Base-by-base conservation (phyloP, 2,113 vertebrate genomes). In the Ctenodactylus gundi region DNA sequence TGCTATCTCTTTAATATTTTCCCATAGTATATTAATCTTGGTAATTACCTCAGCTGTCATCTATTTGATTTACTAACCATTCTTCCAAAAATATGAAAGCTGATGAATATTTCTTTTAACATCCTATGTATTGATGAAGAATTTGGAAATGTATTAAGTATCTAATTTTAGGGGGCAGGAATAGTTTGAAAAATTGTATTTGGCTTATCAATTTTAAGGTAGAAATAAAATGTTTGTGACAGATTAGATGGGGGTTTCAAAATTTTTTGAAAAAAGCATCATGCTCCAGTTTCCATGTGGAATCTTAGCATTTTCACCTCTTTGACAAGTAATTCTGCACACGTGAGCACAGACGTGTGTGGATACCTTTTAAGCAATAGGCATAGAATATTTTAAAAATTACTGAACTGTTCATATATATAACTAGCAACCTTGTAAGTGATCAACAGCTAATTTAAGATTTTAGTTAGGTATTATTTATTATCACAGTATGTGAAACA, bases 1-100 rank as follows among this genome's bases (percentile, higher is more conserved):
- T 85, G 31, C 39, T 81, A 21, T 81, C 31, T 53, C 29, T 65
- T 85, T 60, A 77, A 27, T 65, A 58, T 77, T 91, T 96, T 94
- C 53, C 55, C 9, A 72, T 31, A 88, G 91, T 70, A 13, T 0
- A 85, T 88, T 39, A 72, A 31, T 87, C 70, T 95, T 85, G 29
- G 5, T 84, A 67, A 46, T 41, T 44, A 85, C 51, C 5, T 23
- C 41, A 83, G 65, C 85, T 58, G 2, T 80, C 39, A 92, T 15
- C 36, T 88, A 18, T 68, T 76, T 84, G 7, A 3, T 84, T 81
- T 85, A 80, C 34, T 67, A 25, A 34, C 65, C 64, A 4, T 41
- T 88, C 12, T 9, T 17, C 12, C 23, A 1, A 51, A 77, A 86
- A 31, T 78, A 7, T 93, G 83, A 73, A 76, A 31, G 20, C 17